Evolutionary conservation across 2,888 invertebrate species (phyloP).

Genomic region (Drosophila diplacantha): DNA sequence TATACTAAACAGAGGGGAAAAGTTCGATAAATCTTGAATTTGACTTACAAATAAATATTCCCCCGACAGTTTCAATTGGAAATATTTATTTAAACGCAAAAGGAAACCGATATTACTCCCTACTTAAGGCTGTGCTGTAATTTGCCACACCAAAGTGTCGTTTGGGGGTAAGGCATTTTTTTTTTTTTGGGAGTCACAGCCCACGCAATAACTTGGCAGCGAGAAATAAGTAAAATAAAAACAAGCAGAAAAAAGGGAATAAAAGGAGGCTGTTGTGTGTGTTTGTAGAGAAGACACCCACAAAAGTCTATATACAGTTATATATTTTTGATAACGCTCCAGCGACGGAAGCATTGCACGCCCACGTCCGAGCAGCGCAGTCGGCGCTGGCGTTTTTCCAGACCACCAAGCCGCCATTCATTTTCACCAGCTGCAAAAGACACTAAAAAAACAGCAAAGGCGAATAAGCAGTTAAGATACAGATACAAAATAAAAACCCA

Average conservation of each 20-base stretch:
- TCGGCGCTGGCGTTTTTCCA: conserved; percentile 49
- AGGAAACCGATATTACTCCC: not conserved
- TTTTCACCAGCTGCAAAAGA: conserved; percentile 41
- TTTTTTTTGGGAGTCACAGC: conserved; percentile 32
- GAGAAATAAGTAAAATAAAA: conserved; percentile 22
- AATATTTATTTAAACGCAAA: not conserved
- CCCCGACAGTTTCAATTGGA: not conserved
- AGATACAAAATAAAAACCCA: conserved; percentile 6
- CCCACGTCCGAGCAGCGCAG: conserved; percentile 56
- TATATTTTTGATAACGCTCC: conserved; percentile 62
- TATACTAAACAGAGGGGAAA: not conserved
- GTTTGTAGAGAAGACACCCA: conserved; percentile 18
- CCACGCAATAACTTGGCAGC: conserved; percentile 56
- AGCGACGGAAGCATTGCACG: conserved; percentile 58
- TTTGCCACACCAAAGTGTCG: conserved; percentile 5
- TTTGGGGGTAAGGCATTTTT: conserved; percentile 22
- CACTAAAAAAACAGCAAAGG: conserved; percentile 5
- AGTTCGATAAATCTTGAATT: not conserved
- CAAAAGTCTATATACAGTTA: conserved; percentile 45
- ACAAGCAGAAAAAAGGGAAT: conserved; percentile 11
- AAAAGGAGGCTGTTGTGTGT: conserved; percentile 16
- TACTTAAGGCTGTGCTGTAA: conserved; percentile 44
- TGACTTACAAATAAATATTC: not conserved
- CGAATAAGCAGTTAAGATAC: conserved; percentile 15
- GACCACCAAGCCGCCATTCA: conserved; percentile 61